phyloP scores from a whole-genome alignment of 2,888 invertebrate genomes.

The Heliconius ismenius region DNA sequence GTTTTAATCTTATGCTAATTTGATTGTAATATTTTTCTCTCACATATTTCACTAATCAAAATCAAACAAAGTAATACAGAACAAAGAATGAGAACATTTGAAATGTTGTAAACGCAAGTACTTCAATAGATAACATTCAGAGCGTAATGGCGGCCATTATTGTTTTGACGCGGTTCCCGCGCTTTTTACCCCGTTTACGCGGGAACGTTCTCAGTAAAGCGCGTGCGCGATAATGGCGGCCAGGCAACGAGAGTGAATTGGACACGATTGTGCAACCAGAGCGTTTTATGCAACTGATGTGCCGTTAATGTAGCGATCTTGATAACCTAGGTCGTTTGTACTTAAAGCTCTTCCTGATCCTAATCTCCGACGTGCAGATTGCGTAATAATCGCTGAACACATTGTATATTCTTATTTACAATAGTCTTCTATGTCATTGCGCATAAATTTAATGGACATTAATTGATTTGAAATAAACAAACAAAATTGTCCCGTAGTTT shows the following conservation, averaged over 20 bases:
- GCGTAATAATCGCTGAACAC: constrained; percentile 29
- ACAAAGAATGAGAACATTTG: constrained; percentile 69
- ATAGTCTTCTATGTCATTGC: background rate
- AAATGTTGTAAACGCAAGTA: constrained; percentile 66
- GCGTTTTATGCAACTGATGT: constrained; percentile 74
- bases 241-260: constrained; percentile 77
- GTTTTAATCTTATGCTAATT: background rate
- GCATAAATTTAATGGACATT: background rate
- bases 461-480: background rate
- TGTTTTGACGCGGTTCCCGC: constrained; percentile 75
- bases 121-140: constrained; percentile 73
- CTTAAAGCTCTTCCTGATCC: constrained; percentile 55
- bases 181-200: constrained; percentile 77
- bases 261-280: constrained; percentile 71
- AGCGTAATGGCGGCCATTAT: constrained; percentile 79
- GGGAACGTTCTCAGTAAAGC: constrained; percentile 80
- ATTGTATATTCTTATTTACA: constrained; percentile 27
- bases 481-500: background rate
- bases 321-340: constrained; percentile 62
- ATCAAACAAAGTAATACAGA: constrained; percentile 47
- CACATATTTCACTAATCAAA: constrained; percentile 30
- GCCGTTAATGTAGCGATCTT: constrained; percentile 70
- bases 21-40: constrained; percentile 15
- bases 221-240: constrained; percentile 76
- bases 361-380: constrained; percentile 43